A percentile compares a stretch with the other conserved stretches of the same genome.
Conservation (phyloP, 2,113 vertebrate species). For the Ochotona curzoniae region DNA sequence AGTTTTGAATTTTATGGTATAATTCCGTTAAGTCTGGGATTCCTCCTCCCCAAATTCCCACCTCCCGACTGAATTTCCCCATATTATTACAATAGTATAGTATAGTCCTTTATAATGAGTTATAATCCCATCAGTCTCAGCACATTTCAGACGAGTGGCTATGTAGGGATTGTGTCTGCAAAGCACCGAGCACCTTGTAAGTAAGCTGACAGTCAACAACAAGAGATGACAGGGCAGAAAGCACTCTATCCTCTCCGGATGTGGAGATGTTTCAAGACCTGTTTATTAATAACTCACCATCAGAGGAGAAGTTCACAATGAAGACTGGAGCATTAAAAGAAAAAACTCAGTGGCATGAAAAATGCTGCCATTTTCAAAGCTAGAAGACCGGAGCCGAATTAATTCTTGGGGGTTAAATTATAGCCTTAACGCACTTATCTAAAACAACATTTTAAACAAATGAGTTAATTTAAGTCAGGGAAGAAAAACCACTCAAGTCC, state of each 20-base stretch:
- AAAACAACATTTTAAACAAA: slow-evolving; percentile 46
- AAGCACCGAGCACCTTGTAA: neutral
- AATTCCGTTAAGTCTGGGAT: too few species aligned
- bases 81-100: too few species aligned
- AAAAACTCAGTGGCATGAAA: neutral
- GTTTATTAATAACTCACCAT: slow-evolving; percentile 33
- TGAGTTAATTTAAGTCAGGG: neutral
- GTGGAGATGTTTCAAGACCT: neutral
- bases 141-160: neutral
- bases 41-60: too few species aligned
- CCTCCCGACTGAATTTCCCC: too few species aligned
- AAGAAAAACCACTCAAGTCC: neutral
- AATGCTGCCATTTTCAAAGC: neutral
- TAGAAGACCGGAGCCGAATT: neutral
- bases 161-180: neutral
- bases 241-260: neutral
- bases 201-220: neutral
- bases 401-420: slow-evolving; percentile 55
- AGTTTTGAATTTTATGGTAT: too few species aligned
- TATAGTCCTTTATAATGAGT: too few species aligned
- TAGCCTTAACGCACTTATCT: slow-evolving; percentile 4
- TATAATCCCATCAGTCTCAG: neutral
- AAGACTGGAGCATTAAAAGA: slow-evolving; percentile 42
- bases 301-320: neutral
- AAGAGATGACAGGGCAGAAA: neutral